phyloP scores from a whole-genome alignment of 2,888 invertebrate genomes.

The Panopea generosa region DNA sequence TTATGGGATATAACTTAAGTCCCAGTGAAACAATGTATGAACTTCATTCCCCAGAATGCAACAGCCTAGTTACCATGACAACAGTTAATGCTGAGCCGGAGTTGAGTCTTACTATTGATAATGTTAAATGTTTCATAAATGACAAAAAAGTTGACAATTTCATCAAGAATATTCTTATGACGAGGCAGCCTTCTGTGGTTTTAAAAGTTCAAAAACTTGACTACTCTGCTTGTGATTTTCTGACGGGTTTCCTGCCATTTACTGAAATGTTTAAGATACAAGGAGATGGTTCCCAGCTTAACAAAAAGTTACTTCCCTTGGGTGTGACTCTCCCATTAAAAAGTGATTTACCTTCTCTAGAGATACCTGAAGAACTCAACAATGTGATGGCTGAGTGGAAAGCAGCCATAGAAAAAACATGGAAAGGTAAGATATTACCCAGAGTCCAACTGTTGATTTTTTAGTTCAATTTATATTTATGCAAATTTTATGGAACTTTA shows the following conservation, averaged over 20 bases:
- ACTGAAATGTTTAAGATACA: slow-evolving; percentile 31
- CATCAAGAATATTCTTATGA: slow-evolving; percentile 15
- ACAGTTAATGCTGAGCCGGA: slow-evolving; percentile 44
- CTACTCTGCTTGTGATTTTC: slow-evolving; percentile 61
- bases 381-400: neutral
- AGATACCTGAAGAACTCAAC: slow-evolving; percentile 18
- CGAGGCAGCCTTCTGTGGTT: slow-evolving; percentile 49
- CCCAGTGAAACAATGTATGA: slow-evolving; percentile 31
- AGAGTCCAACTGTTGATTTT: too few relatives aligned
- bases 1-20: slow-evolving; percentile 65
- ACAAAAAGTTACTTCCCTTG: slow-evolving; percentile 38
- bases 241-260: slow-evolving; percentile 56
- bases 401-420: too few relatives aligned
- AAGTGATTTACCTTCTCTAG: slow-evolving; percentile 16
- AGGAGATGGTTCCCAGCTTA: slow-evolving; percentile 36
- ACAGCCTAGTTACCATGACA: slow-evolving; percentile 68
- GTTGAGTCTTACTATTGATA: slow-evolving; percentile 15
- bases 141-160: too few relatives aligned
- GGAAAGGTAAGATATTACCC: too few relatives aligned
- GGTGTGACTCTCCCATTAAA: slow-evolving; percentile 37
- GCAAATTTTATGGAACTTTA: too few relatives aligned
- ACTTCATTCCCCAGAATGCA: slow-evolving; percentile 73
- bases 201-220: slow-evolving; percentile 56
- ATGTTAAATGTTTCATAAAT: neutral
- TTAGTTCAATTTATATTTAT: too few relatives aligned